Evolutionary conservation across 2,888 invertebrate species (phyloP).

Genomic region (Gortyna flavago): DNA sequence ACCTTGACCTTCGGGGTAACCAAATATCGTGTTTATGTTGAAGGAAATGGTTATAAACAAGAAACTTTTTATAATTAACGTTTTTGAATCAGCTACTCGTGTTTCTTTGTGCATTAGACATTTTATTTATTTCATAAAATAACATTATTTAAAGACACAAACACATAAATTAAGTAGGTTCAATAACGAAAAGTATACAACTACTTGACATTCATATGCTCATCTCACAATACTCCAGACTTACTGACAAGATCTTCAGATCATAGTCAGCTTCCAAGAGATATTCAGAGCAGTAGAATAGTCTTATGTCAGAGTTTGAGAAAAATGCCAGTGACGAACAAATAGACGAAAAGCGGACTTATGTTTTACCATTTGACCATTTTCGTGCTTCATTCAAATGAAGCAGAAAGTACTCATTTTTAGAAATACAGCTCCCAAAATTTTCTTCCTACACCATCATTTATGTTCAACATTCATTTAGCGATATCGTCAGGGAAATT

Average conservation of each 20-base stretch:
- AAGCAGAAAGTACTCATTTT: not conserved
- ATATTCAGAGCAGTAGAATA: too few species aligned
- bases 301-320: too few species aligned
- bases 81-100: not conserved
- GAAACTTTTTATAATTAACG: not conserved
- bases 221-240: too few species aligned
- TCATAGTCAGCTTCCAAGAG: too few species aligned
- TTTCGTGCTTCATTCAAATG: not conserved
- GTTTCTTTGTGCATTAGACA: not conserved
- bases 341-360: not conserved
- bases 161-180: too few species aligned
- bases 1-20: slow-evolving; percentile 37
- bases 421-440: not conserved
- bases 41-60: slow-evolving; percentile 8
- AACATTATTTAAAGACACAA: too few species aligned
- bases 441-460: not conserved
- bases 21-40: slow-evolving; percentile 14
- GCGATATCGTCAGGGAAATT: not conserved
- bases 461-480: not conserved
- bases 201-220: too few species aligned
- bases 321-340: too few species aligned
- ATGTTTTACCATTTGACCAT: too few species aligned
- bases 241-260: too few species aligned
- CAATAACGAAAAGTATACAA: too few species aligned
- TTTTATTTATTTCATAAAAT: not conserved